These are phyloP conservation scores for Apamea anceps DNA, from an alignment of 2,888 invertebrate genomes.

Conservation along the genomic window DNA sequence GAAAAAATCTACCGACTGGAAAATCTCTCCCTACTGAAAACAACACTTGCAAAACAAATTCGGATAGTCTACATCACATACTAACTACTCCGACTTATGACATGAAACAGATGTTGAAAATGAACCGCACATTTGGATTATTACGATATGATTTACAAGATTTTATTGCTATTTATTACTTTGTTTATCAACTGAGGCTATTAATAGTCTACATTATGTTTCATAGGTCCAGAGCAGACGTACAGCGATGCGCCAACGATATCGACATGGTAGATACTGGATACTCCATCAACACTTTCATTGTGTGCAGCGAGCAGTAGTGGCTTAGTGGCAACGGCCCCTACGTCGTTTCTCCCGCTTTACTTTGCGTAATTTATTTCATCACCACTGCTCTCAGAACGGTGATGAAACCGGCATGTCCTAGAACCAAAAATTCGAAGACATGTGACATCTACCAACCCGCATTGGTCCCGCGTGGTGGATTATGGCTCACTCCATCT, in stretches of 20 bases:
- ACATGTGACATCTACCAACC: too few relatives aligned
- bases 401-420: too few relatives aligned
- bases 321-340: too few relatives aligned
- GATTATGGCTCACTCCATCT: too few relatives aligned
- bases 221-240: background rate
- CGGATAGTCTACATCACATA: background rate
- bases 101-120: slow-evolving; percentile 44
- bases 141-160: slow-evolving; percentile 43
- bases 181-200: slow-evolving; percentile 44
- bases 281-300: background rate
- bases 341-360: too few relatives aligned
- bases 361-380: too few relatives aligned
- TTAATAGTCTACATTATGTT: slow-evolving; percentile 23
- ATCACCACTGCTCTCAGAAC: too few relatives aligned
- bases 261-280: background rate
- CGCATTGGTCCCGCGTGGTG: too few relatives aligned
- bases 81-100: background rate
- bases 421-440: too few relatives aligned
- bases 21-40: background rate
- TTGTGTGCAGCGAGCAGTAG: too few relatives aligned
- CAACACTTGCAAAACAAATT: background rate
- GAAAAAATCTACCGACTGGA: background rate
- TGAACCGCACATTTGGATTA: slow-evolving; percentile 41
- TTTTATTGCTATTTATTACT: slow-evolving; percentile 41
- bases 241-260: background rate